Evolutionary conservation across 2,113 vertebrate species (phyloP), one percentile per base, ranked within the genome.

Genomic region (Hippocampus guttulatus): DNA sequence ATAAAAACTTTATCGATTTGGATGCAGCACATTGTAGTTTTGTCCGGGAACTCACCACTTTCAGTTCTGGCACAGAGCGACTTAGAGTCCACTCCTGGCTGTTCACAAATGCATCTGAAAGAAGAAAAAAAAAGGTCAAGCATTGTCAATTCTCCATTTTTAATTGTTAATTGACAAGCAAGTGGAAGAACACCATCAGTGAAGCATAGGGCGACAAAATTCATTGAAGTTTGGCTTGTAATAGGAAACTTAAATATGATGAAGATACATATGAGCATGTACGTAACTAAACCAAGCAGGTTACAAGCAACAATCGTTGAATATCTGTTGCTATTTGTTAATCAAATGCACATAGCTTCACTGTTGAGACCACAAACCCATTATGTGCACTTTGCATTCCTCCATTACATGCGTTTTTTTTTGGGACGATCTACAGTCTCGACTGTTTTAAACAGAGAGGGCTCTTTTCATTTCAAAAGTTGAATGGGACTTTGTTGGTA

Each of bases 21-120:
- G 64, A 45, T 25, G 11, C 6, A 23, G 15, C 2, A 64, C 43
- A 9, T 5, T 14, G 12, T 8, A 43, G n/a, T 41, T 15, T 10
- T 14, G 11, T 64, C 63, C 8, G 63, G 15, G 6, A 18, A 15
- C 40, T 97, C 88, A 99, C 97, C 96, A 99, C 97, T 98, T 98
- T 99, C 57, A 99, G 95, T 76, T 99, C 97, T 0, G 96, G 97
- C 2, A 99, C 97, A 0, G 94, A 88, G 3, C 96, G 94, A 63
- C 96, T 99, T 73, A 99, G 88, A 0, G 97, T 99, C 97, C 97
- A 99, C 86, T 99, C 97, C 90, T 99, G 97, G 89, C 97, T 99
- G 85, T 99, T 99, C 77, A 99, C 97, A 68, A 99, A 99, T 66
- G 96, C 96, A 93, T 99, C 97, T 99, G 93, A 2, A 3, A 74